Percentiles rank a stretch among this genome's conserved stretches.
These are phyloP conservation scores for Mimas tiliae DNA, from an alignment of 2,888 invertebrate genomes.

Conservation along the genomic window DNA sequence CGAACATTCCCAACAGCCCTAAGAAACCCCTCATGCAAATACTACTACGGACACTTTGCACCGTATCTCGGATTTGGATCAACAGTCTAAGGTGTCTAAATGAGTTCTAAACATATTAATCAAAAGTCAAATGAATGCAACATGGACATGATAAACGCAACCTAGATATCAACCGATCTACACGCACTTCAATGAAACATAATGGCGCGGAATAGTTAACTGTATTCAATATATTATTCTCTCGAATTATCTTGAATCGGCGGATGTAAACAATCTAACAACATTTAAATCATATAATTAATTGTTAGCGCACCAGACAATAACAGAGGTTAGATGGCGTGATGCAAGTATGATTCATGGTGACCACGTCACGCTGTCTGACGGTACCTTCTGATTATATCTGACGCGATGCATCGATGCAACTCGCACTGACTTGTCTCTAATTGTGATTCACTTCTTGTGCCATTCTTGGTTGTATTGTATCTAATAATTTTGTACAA, in stretches of 20 bases:
- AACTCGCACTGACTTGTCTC: not conserved
- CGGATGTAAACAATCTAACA: conserved; percentile 2
- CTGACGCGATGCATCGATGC: not conserved
- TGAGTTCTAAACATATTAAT: not conserved
- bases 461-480: not conserved
- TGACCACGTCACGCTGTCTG: conserved; percentile 12
- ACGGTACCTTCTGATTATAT: not conserved
- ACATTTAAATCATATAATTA: not conserved
- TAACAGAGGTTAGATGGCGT: conserved; percentile 2
- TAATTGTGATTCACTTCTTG: conserved; percentile 4
- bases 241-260: conserved; percentile 2
- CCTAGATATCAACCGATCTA: not conserved
- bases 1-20: no score
- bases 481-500: not conserved
- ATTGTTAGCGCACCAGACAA: not conserved
- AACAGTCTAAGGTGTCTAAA: no score
- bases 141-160: not conserved
- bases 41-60: no score
- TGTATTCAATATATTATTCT: not conserved
- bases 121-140: not conserved
- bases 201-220: not conserved
- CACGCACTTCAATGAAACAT: conserved; percentile 4
- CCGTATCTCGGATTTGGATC: no score
- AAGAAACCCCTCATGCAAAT: no score
- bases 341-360: conserved; percentile 20